These are phyloP conservation scores for Agrochola circellaris DNA, from an alignment of 2,888 invertebrate species.

Conservation along the genomic window DNA sequence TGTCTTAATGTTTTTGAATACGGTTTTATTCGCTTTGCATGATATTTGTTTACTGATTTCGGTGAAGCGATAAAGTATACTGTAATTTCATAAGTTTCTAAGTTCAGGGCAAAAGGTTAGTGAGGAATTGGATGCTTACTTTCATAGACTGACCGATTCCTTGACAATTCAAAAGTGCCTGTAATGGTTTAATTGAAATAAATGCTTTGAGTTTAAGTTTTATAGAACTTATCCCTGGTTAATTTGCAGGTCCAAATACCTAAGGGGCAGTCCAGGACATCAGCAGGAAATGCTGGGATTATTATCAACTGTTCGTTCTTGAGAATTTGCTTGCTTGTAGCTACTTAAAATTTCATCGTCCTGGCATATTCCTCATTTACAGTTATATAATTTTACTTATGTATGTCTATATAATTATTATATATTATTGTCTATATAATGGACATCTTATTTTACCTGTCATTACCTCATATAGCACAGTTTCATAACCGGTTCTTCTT, in stretches of 20 bases:
- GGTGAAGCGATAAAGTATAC: neutral
- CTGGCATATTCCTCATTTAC: neutral
- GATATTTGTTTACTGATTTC: constrained; percentile 19
- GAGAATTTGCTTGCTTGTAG: neutral
- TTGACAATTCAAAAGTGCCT: too few species aligned
- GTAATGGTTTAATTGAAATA: too few species aligned
- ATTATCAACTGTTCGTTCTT: neutral
- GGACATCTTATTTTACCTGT: too few species aligned
- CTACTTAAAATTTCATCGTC: too few species aligned
- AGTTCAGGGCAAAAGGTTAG: neutral
- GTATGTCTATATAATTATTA: too few species aligned
- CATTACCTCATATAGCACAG: too few species aligned
- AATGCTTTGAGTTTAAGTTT: too few species aligned
- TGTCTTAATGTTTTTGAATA: constrained; percentile 15
- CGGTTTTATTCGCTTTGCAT: constrained; percentile 2
- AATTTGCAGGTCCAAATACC: neutral
- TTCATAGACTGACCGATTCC: too few species aligned
- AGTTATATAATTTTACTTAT: neutral
- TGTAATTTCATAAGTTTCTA: neutral
- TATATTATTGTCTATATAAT: too few species aligned
- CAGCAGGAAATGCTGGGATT: neutral
- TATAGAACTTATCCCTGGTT: too few species aligned
- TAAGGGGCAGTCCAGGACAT: neutral
- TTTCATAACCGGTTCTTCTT: too few species aligned
- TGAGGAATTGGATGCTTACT: neutral